phyloP scores from a whole-genome alignment of 2,797 vertebrate genomes.

The Cyprinella venusta region DNA sequence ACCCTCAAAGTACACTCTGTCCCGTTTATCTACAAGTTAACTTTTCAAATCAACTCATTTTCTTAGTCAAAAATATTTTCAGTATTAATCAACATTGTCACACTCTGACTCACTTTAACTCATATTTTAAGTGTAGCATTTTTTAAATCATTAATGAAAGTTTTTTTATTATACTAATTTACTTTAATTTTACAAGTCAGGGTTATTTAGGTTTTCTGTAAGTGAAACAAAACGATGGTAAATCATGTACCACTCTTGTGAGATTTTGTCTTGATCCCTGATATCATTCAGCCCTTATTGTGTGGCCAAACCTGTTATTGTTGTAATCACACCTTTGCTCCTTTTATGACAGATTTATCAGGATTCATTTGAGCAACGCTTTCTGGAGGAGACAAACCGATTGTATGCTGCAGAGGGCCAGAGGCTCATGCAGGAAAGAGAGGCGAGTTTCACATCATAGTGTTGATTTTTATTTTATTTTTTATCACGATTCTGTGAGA shows the following conservation, averaged over 20 bases:
- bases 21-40: neutral
- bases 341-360: slow-evolving; percentile 90
- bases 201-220: neutral
- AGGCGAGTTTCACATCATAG: slow-evolving; percentile 79
- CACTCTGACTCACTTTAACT: neutral
- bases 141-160: neutral
- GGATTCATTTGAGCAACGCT: slow-evolving; percentile 97
- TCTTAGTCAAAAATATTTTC: neutral
- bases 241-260: neutral
- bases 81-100: neutral
- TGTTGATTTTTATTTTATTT: neutral
- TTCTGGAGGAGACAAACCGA: slow-evolving; percentile 97
- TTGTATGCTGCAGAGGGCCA: slow-evolving; percentile 97
- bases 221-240: neutral
- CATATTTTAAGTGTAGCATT: neutral
- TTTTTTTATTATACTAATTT: neutral
- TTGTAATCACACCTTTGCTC: neutral
- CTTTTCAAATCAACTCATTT: neutral
- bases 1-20: neutral
- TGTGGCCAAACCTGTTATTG: neutral
- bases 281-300: neutral
- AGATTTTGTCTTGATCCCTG: neutral
- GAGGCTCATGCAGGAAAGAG: slow-evolving; percentile 98
- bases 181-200: neutral
- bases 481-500: neutral